These are phyloP conservation scores for rabbit (Oryctolagus cuniculus) DNA, from an alignment of 2,113 vertebrate species.

Conservation along the genomic window mOryCun1.1 NC_091438.1:109093501-109094000, in stretches of 20 bases:
- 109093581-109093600: not conserved
- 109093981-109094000: not conserved
- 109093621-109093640: not conserved
- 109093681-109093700: not conserved
- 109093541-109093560: rapidly evolving
- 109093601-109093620: rapidly evolving
- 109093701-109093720: not conserved
- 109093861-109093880: not conserved
- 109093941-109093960: not conserved
- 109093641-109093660: not conserved
- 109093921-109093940: not conserved
- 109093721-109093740: not conserved
- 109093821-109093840: not conserved
- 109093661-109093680: not conserved
- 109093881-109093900: not conserved
- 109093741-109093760: not conserved
- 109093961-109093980: not conserved
- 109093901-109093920: not conserved
- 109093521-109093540: not conserved
- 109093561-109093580: not conserved
- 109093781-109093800: not conserved
- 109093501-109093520: not conserved
- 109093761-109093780: not conserved
- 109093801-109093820: not conserved
- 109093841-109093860: not conserved